phyloP scores from a whole-genome alignment of 1,140 invertebrate genomes.

The Scaptomyza montana region DNA sequence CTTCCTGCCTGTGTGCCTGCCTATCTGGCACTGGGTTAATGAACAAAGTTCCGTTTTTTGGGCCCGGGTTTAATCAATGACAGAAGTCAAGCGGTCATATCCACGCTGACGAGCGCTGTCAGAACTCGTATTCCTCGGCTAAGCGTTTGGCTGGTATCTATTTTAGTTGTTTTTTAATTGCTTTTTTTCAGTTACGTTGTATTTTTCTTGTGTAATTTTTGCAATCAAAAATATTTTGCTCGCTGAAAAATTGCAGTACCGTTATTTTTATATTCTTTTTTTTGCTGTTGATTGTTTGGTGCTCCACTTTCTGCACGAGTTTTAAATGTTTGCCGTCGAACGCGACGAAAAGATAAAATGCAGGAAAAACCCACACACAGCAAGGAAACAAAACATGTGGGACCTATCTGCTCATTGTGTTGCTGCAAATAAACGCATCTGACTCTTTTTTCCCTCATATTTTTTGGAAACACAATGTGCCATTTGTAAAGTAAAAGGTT shows the following conservation, averaged over 20 bases:
- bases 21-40: constrained; percentile 48
- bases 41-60: constrained; percentile 47
- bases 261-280: no score
- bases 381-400: no score
- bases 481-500: background rate
- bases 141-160: background rate
- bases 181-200: background rate
- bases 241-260: constrained; percentile 10
- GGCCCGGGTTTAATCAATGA: constrained; percentile 21
- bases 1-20: no score
- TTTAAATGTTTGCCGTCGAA: constrained; percentile 55
- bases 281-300: constrained; percentile 6
- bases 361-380: constrained; percentile 15
- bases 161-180: background rate
- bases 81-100: constrained; percentile 16
- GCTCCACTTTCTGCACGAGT: constrained; percentile 51
- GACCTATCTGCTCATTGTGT: background rate
- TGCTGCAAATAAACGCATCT: constrained; percentile 10
- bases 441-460: background rate
- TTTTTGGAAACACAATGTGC: background rate
- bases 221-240: constrained; percentile 24
- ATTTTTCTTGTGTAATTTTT: background rate
- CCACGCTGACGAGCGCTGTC: constrained; percentile 21
- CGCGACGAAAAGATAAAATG: constrained; percentile 48
- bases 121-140: background rate